A percentile compares a stretch with the other conserved stretches of the same genome.
Evolutionary conservation across 2,888 invertebrate genomes (phyloP).

Genomic region (Esperia sulphurella): DNA sequence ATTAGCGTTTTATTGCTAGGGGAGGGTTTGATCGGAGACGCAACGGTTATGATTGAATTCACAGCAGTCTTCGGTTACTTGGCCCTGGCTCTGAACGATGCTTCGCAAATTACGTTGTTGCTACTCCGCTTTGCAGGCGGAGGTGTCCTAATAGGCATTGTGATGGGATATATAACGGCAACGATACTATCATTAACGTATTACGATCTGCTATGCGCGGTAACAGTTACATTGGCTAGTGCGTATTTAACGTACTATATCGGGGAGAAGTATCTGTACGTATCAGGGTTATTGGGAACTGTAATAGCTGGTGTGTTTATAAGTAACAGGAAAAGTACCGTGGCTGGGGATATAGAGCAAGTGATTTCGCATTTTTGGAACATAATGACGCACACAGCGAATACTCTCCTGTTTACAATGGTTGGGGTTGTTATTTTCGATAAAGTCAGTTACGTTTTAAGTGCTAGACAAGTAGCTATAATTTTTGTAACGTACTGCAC

Average conservation of each 20-base stretch:
- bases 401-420: conserved; percentile 80
- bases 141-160: conserved; percentile 53
- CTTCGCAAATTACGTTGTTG: conserved; percentile 51
- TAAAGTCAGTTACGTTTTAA: conserved; percentile 62
- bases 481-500: conserved; percentile 67
- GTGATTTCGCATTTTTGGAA: conserved; percentile 54
- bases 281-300: conserved; percentile 58
- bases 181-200: conserved; percentile 55
- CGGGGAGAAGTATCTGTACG: conserved; percentile 65
- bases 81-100: conserved; percentile 43
- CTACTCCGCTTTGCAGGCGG: conserved; percentile 58
- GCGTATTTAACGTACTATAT: conserved; percentile 63
- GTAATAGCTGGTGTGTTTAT: conserved; percentile 58
- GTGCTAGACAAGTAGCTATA: conserved; percentile 53
- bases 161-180: conserved; percentile 55
- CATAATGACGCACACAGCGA: conserved; percentile 56
- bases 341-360: conserved; percentile 61
- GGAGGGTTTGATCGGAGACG: conserved; percentile 63
- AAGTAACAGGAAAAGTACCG: conserved; percentile 54
- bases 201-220: conserved; percentile 55
- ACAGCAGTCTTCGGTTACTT: conserved; percentile 56
- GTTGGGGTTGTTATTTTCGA: conserved; percentile 81
- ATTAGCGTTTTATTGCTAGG: conserved; percentile 59
- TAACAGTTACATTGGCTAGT: conserved; percentile 53
- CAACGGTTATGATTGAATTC: conserved; percentile 63